Conservation (phyloP, 2,888 invertebrate genomes). For the Acanthacorydalis orientalis region DNA sequence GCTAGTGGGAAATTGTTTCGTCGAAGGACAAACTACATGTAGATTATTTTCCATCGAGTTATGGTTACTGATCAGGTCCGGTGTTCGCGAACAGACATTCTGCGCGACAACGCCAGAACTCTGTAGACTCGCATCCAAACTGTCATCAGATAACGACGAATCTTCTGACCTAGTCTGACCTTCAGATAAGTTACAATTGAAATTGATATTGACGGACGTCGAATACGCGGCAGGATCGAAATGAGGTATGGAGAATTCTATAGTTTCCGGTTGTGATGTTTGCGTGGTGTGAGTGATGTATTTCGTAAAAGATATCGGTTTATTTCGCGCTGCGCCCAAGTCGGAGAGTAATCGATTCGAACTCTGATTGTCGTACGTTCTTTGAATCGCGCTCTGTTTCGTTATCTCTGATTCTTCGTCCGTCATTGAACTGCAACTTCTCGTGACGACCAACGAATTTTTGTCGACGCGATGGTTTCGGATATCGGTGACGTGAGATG, state of each 20-base stretch:
- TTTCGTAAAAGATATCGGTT: constrained; percentile 16
- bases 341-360: neutral
- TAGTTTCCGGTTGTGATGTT: constrained; percentile 12
- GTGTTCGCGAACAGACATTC: constrained; percentile 27
- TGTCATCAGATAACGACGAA: constrained; percentile 32
- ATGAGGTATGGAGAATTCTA: constrained; percentile 22
- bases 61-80: constrained; percentile 41
- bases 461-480: constrained; percentile 15
- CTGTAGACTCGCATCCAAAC: constrained; percentile 17
- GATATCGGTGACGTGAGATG: neutral
- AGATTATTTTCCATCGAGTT: constrained; percentile 25
- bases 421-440: constrained; percentile 24
- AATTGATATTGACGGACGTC: constrained; percentile 40
- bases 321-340: constrained; percentile 23
- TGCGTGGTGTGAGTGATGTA: constrained; percentile 15
- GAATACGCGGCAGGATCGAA: constrained; percentile 25
- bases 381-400: neutral
- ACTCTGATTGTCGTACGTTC: constrained; percentile 6
- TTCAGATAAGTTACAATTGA: constrained; percentile 33
- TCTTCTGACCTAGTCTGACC: constrained; percentile 24
- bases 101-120: constrained; percentile 12
- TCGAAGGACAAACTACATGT: constrained; percentile 10
- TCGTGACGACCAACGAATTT: constrained; percentile 19
- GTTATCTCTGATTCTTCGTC: constrained; percentile 14
- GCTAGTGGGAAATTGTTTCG: neutral